phyloP scores from a whole-genome alignment of 2,888 invertebrate species.

The Dorcus hopei region DNA sequence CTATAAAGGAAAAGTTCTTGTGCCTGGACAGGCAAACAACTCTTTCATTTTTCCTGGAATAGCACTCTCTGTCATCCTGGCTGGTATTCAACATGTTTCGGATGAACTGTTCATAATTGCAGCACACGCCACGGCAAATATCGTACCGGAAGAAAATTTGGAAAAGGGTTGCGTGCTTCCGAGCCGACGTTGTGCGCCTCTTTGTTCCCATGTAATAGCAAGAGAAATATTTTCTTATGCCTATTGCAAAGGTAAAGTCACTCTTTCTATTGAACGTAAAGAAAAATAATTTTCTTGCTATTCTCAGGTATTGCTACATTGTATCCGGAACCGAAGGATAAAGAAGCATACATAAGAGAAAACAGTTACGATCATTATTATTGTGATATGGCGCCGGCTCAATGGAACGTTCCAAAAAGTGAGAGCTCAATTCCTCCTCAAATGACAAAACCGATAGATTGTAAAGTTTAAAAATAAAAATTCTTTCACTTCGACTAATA shows the following conservation, averaged over 20 bases:
- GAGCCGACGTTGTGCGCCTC: slow-evolving; percentile 75
- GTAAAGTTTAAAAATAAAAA: too few species aligned
- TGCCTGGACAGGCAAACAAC: slow-evolving; percentile 97
- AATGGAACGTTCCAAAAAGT: slow-evolving; percentile 2
- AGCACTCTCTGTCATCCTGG: slow-evolving; percentile 84
- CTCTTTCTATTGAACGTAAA: slow-evolving; percentile 15
- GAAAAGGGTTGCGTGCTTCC: slow-evolving; percentile 88
- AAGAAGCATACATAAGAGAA: slow-evolving; percentile 69
- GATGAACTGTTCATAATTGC: slow-evolving; percentile 91
- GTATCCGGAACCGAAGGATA: slow-evolving; percentile 71
- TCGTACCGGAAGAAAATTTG: slow-evolving; percentile 79
- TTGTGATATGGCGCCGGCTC: slow-evolving; percentile 60
- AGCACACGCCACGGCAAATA: slow-evolving; percentile 77
- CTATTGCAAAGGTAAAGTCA: slow-evolving; percentile 64
- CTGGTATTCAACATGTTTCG: slow-evolving; percentile 83
- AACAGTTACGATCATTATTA: slow-evolving; percentile 78
- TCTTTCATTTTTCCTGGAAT: slow-evolving; percentile 97
- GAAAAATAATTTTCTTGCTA: background rate
- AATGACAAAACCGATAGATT: background rate
- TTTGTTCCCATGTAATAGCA: slow-evolving; percentile 87
- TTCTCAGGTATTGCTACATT: slow-evolving; percentile 71
- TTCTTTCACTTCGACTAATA: too few species aligned
- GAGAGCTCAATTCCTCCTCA: background rate
- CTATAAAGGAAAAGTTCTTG: slow-evolving; percentile 72
- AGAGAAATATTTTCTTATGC: slow-evolving; percentile 76